Evolutionary conservation across 2,113 vertebrate species (phyloP), one percentile per base, ranked within the genome.

Genomic region (Platichthys flesus): DNA sequence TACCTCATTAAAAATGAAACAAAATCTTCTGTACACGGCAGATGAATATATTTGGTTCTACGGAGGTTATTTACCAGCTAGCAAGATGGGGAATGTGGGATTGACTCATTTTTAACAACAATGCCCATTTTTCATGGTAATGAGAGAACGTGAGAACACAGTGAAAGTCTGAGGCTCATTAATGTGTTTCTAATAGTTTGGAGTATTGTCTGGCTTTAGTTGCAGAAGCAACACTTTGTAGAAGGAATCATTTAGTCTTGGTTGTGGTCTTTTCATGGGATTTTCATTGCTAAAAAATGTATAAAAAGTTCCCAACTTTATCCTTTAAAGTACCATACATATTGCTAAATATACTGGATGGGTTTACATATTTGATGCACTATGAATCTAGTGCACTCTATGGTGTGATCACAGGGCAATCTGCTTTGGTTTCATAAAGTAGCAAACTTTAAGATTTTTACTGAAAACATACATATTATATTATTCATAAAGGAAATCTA

Each of bases 111-210:
- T 67, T 54, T 18, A 52, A 76, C 4, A 12, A 42, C 18, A 57
- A 23, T 12, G 24, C 31, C 42, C 45, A 61, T 76, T 52, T 67
- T 67, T 67, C 64, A 67, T 54, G 45, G 21, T 52, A 61, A 67
- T 60, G 16, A 28, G 31, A 37, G 12, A 67, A 40, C 28, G 24
- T 31, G 31, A 31, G 31, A 31, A 31, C 31, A 31, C 6, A 61
- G 35, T 62, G 59, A 20, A n/a, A 2, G 16, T 31, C 6, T 35
- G n/a, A 24, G 60, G 37, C 60, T 63, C 60, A 45, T 42, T 63
- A 7, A 40, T 61, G 35, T 42, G 35, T 42, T 62, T 62, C 10
- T 42, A 63, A 63, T 42, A 45, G 13, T 61, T 23, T 24, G 37
- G 61, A 24, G n/a, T n/a, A 23, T 15, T 16, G 37, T 40, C 21